Conservation (phyloP, 2,113 vertebrate genomes). For the Campylomormyrus tamandua region DNA sequence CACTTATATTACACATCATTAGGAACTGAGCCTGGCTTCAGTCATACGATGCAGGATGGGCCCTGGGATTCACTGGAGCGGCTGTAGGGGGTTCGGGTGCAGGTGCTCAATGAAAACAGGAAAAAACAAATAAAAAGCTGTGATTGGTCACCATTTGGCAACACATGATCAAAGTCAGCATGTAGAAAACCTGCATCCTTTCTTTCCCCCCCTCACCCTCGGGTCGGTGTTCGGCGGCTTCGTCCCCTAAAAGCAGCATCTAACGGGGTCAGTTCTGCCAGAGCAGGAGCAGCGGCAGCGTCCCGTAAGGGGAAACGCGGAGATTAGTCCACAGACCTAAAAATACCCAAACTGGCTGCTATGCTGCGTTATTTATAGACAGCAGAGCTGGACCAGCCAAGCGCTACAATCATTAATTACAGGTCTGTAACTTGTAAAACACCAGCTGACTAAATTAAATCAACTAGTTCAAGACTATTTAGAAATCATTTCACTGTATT, state of each 20-base stretch:
- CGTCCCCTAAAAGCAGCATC: not conserved
- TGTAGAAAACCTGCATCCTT: not conserved
- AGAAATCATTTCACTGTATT: not conserved
- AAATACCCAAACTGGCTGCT: not conserved
- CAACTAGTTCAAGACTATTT: not conserved
- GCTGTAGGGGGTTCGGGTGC: not conserved
- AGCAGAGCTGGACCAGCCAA: not conserved
- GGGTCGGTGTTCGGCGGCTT: not conserved
- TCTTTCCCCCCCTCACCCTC: not conserved
- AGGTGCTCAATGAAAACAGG: not conserved
- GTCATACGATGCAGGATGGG: not conserved
- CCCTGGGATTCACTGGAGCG: not conserved
- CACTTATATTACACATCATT: not conserved
- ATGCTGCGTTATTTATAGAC: not conserved
- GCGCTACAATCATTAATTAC: not conserved
- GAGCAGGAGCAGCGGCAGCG: not conserved
- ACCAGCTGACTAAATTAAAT: not conserved
- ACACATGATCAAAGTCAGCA: not conserved
- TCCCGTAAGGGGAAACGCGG: not conserved
- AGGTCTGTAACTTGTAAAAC: not conserved
- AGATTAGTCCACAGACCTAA: not conserved
- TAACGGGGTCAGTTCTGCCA: not conserved
- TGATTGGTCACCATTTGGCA: not conserved
- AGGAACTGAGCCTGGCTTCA: not conserved
- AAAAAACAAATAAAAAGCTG: not conserved